These are phyloP conservation scores for Apostichopus californicus DNA, from an alignment of 35 echinoderm and acorn worm genomes.

Conservation along the genomic window DNA sequence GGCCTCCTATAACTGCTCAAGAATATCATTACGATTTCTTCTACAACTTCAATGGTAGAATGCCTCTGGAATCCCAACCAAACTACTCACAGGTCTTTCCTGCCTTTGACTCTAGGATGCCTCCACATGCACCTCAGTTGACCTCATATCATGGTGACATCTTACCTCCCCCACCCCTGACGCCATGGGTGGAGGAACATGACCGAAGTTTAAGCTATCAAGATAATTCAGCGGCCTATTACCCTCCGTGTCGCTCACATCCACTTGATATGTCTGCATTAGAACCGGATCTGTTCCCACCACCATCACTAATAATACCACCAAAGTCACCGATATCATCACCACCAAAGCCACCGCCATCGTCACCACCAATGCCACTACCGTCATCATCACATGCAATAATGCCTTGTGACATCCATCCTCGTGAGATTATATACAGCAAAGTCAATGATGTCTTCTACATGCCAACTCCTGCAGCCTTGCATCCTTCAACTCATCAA, in stretches of 20 bases:
- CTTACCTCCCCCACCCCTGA: no score
- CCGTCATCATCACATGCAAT: neutral
- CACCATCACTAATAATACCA: neutral
- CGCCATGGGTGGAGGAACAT: no score
- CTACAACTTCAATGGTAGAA: neutral
- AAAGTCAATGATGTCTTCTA: neutral
- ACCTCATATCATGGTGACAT: no score
- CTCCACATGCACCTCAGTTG: no score
- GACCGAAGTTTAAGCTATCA: neutral
- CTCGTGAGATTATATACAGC: neutral
- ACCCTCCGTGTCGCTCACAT: neutral
- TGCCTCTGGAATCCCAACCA: no score
- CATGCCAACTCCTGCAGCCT: neutral
- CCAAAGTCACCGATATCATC: neutral
- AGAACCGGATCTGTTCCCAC: neutral
- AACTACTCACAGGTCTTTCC: no score
- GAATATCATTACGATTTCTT: no score
- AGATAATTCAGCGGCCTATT: neutral
- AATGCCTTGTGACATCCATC: neutral
- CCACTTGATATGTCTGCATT: neutral
- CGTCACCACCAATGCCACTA: neutral
- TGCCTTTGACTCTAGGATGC: no score
- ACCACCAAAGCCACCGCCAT: neutral
- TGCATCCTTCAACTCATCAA: neutral
- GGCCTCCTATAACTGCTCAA: no score